Conservation (phyloP, 2,888 invertebrate genomes). For the Helicoverpa assulta region DNA sequence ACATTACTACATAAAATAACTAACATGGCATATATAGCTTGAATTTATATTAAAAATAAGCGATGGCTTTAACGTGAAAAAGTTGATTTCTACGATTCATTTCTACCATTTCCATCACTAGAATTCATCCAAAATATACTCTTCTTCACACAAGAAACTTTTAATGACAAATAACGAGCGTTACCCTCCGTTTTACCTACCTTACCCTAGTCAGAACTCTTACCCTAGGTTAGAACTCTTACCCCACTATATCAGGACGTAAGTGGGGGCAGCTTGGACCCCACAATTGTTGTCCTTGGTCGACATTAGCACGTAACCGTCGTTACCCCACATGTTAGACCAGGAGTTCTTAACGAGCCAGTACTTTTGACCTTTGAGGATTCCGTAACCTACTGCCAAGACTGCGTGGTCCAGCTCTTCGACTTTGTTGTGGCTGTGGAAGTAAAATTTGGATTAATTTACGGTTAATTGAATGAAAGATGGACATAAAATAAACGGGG, state of each 20-base stretch:
- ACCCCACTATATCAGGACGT: constrained; percentile 91
- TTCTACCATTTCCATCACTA: background rate
- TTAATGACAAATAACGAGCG: constrained; percentile 31
- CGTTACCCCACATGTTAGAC: constrained; percentile 99
- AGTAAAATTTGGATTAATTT: too few relatives aligned
- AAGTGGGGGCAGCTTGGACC: constrained; percentile 96
- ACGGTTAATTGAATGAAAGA: too few relatives aligned
- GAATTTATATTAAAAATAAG: background rate
- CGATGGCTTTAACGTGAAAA: background rate
- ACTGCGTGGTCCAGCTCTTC: constrained; percentile 97
- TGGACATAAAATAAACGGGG: too few relatives aligned
- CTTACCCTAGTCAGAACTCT: background rate
- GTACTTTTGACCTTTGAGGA: constrained; percentile 94
- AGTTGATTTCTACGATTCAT: background rate
- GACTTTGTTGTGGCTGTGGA: constrained; percentile 92
- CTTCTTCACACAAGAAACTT: background rate
- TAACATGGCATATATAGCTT: background rate
- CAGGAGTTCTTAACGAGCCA: constrained; percentile 99
- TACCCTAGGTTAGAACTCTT: constrained; percentile 18
- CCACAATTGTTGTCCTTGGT: constrained; percentile 98
- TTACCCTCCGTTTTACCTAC: constrained; percentile 27
- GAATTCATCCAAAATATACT: background rate
- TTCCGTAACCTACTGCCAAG: constrained; percentile 97
- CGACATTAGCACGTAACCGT: constrained; percentile 98
- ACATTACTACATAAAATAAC: background rate